Conservation (phyloP, 2,888 invertebrate genomes). For the Agelastica alni region DNA sequence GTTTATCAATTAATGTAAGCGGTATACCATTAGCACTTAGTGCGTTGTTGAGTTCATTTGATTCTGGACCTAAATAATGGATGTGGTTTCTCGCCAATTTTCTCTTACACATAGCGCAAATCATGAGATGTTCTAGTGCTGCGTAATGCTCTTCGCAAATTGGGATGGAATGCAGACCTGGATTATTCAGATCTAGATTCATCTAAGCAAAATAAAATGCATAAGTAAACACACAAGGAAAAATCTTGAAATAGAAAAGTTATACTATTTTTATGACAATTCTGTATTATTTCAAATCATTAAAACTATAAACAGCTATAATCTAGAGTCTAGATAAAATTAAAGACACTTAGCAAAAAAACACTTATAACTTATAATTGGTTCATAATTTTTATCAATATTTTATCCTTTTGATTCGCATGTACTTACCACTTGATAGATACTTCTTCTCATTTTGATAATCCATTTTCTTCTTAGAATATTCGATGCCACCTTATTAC, state of each 20-base stretch:
- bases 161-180: conserved; percentile 71
- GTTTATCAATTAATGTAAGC: conserved; percentile 67
- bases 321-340: no score
- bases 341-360: no score
- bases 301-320: no score
- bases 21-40: conserved; percentile 69
- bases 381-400: no score
- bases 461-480: conserved; percentile 74
- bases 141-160: conserved; percentile 73
- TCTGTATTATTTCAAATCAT: no score
- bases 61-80: conserved; percentile 68
- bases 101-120: conserved; percentile 77
- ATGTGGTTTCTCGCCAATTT: conserved; percentile 77
- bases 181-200: conserved; percentile 63
- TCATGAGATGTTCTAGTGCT: conserved; percentile 72
- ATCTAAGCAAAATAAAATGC: conserved; percentile 51
- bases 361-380: no score
- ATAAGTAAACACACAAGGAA: no score
- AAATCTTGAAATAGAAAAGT: background rate
- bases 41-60: conserved; percentile 56
- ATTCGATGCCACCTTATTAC: conserved; percentile 64
- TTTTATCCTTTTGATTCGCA: no score
- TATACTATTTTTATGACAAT: background rate
- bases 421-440: conserved; percentile 66
- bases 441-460: conserved; percentile 69